Conservation (phyloP, 2,797 vertebrate genomes). For the Fundulus diaphanus region DNA sequence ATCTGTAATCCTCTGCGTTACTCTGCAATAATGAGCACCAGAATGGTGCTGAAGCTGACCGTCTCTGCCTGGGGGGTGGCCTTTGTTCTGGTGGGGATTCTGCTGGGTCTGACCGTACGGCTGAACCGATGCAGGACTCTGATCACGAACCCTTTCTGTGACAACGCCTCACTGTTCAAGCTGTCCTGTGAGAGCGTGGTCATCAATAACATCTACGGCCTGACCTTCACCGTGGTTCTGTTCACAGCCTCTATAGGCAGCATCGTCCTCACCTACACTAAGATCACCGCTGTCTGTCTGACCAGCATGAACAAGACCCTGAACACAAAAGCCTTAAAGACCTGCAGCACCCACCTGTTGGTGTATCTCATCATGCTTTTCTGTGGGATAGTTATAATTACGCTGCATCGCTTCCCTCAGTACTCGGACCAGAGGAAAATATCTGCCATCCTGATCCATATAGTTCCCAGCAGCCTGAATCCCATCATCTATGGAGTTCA, state of each 20-base stretch:
- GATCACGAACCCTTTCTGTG: background rate
- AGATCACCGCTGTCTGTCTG: slow-evolving; percentile 52
- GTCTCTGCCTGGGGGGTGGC: slow-evolving; percentile 16
- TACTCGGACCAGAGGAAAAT: slow-evolving; percentile 44
- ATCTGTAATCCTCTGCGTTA: slow-evolving; percentile 69
- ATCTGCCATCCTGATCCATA: slow-evolving; percentile 24
- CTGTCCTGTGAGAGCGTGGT: slow-evolving; percentile 15
- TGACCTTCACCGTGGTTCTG: slow-evolving; percentile 23
- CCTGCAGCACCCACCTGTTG: slow-evolving; percentile 65
- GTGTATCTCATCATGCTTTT: slow-evolving; percentile 37
- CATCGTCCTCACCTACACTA: slow-evolving; percentile 71
- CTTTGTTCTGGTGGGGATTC: slow-evolving; percentile 9
- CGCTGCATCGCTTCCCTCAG: slow-evolving; percentile 38
- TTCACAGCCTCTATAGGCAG: slow-evolving; percentile 64
- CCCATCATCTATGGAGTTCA: slow-evolving; percentile 53
- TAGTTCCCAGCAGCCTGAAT: slow-evolving; percentile 50
- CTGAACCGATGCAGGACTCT: slow-evolving; percentile 15
- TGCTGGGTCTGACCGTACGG: slow-evolving; percentile 1
- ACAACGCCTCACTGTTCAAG: slow-evolving; percentile 7
- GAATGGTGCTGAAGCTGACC: background rate
- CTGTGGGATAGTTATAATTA: slow-evolving; percentile 15
- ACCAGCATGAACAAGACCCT: slow-evolving; percentile 55
- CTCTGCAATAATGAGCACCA: slow-evolving; percentile 61
- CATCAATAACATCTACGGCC: slow-evolving; percentile 12
- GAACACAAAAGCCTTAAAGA: slow-evolving; percentile 67